Conservation (phyloP, 2,888 invertebrate species). For the Nephrotoma flavescens region DNA sequence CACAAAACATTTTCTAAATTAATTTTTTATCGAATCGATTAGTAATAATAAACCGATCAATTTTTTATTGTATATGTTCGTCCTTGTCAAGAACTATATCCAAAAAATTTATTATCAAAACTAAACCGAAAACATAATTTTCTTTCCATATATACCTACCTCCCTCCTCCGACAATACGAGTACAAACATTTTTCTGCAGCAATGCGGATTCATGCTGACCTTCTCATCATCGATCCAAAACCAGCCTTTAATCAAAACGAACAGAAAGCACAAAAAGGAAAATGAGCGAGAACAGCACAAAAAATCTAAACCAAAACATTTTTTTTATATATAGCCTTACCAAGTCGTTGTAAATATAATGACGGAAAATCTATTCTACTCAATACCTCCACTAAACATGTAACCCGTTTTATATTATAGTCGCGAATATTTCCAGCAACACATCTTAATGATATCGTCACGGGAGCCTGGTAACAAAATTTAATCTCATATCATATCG, state of each 20-base stretch:
- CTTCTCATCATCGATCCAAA: not conserved
- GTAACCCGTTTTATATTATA: not conserved
- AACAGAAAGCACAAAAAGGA: not conserved
- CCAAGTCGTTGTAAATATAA: not conserved
- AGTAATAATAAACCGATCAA: not conserved
- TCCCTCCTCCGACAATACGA: not conserved
- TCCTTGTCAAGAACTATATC: not conserved
- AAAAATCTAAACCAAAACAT: not conserved
- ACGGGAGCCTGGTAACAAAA: not conserved
- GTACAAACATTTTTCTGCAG: not conserved
- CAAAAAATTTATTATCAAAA: not conserved
- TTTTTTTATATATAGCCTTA: not conserved
- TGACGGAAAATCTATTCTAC: not conserved
- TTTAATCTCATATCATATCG: not conserved
- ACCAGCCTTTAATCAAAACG: not conserved
- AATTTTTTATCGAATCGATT: not conserved
- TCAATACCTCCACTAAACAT: no score
- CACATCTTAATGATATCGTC: not conserved
- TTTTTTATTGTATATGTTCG: not conserved
- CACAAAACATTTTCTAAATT: not conserved
- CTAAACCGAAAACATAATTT: not conserved
- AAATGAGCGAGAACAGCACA: not conserved
- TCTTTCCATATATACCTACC: no score
- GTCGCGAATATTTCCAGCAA: not conserved
- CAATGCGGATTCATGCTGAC: not conserved